Percentiles rank a stretch among this genome's conserved stretches.
Conservation (phyloP, 2,888 invertebrate species). For the Patella depressa region DNA sequence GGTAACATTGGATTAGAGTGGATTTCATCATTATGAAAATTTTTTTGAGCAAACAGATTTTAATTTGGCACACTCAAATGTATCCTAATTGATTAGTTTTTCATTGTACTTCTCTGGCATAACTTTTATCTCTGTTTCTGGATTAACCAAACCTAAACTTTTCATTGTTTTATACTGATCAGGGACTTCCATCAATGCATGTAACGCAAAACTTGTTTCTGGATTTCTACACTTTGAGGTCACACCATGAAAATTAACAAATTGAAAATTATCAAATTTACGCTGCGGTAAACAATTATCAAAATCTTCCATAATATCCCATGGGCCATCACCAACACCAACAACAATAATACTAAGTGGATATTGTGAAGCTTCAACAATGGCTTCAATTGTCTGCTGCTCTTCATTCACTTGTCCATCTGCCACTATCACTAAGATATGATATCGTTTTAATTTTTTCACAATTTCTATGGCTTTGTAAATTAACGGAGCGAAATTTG, state of each 20-base stretch:
- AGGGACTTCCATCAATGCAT: conserved; percentile 74
- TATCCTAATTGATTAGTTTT: no score
- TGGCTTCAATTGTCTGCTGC: conserved; percentile 71
- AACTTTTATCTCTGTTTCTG: conserved; percentile 6
- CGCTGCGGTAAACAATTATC: conserved; percentile 73
- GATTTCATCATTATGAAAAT: no score
- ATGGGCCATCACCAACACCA: conserved; percentile 75
- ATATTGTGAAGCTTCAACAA: conserved; percentile 73
- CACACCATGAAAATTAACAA: conserved; percentile 73
- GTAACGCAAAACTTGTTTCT: conserved; percentile 72
- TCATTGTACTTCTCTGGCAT: not conserved
- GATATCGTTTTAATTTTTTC: conserved; percentile 55
- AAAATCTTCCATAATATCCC: conserved; percentile 73
- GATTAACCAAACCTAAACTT: conserved; percentile 55
- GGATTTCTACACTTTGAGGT: conserved; percentile 61
- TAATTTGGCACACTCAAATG: no score
- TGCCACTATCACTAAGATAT: conserved; percentile 73
- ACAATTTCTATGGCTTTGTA: conserved; percentile 73
- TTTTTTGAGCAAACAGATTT: no score
- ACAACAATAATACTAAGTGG: conserved; percentile 74
- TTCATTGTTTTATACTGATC: conserved; percentile 72
- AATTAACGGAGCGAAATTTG: conserved; percentile 74
- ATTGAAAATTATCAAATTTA: conserved; percentile 75
- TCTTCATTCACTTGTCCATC: conserved; percentile 74
- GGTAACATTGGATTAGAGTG: no score